Evolutionary conservation across 2,797 vertebrate species (phyloP).

Genomic region (Alfaro cultratus): DNA sequence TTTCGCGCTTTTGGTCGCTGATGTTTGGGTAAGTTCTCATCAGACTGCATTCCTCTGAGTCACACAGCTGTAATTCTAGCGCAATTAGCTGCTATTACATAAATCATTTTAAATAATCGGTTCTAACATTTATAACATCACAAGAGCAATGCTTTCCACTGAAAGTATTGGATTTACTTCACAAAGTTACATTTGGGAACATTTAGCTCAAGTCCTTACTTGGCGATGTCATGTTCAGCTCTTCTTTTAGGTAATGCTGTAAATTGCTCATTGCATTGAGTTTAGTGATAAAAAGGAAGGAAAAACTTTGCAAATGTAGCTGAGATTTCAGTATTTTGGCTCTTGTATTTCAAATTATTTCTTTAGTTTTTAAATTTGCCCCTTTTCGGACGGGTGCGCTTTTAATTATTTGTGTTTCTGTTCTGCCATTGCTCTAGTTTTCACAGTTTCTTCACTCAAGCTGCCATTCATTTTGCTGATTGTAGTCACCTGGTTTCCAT

Average conservation of each 20-base stretch:
- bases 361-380: neutral
- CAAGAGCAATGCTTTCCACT: no score
- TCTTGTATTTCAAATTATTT: neutral
- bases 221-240: neutral
- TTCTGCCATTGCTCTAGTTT: neutral
- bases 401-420: neutral
- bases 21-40: constrained; percentile 1
- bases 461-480: neutral
- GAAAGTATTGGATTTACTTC: neutral
- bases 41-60: constrained; percentile 14
- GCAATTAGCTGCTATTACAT: constrained; percentile 12
- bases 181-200: neutral
- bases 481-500: neutral
- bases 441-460: neutral
- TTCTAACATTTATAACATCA: neutral
- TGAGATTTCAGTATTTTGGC: neutral
- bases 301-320: neutral
- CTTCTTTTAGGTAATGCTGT: neutral
- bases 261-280: neutral
- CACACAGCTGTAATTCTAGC: constrained; percentile 16
- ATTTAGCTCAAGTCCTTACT: neutral
- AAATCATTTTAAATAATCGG: constrained; percentile 1
- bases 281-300: neutral
- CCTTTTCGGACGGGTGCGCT: neutral
- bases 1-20: constrained; percentile 1